Percentiles rank a stretch among this genome's conserved stretches.
Conservation (phyloP, 2,113 vertebrate genomes). For the Pterophyllum scalare region DNA sequence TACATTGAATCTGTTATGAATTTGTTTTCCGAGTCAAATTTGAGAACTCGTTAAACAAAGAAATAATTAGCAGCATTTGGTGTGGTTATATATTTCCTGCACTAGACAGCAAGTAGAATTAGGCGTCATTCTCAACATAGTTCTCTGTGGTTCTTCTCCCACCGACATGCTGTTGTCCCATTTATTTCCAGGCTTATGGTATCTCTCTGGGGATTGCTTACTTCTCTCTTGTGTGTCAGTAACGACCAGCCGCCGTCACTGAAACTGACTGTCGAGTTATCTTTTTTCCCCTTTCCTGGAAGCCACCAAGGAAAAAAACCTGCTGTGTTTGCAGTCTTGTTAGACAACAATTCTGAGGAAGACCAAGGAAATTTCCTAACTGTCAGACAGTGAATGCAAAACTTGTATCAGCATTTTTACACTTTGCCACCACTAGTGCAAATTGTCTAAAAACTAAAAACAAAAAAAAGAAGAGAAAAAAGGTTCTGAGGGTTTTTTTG, state of each 20-base stretch:
- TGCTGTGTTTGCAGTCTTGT: constrained; percentile 55
- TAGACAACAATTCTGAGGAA: constrained; percentile 40
- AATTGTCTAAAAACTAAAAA: constrained; percentile 15
- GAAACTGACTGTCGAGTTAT: constrained; percentile 68
- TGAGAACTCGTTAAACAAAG: neutral
- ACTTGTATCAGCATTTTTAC: constrained; percentile 25
- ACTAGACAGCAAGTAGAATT: constrained; percentile 76
- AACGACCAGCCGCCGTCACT: constrained; percentile 53
- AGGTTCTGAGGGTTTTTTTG: neutral
- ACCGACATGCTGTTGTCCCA: constrained; percentile 83
- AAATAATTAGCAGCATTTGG: constrained; percentile 23
- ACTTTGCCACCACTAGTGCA: neutral
- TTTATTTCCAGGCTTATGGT: constrained; percentile 28
- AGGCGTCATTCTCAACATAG: constrained; percentile 73
- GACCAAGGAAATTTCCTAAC: constrained; percentile 32
- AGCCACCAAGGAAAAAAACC: constrained; percentile 56
- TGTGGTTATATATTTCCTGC: neutral
- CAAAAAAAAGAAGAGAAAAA: neutral
- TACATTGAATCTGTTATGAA: constrained; percentile 17
- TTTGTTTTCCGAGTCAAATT: constrained; percentile 16
- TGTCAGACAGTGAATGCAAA: constrained; percentile 33
- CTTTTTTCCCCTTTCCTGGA: constrained; percentile 73
- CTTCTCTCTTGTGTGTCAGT: constrained; percentile 57
- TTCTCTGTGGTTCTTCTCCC: constrained; percentile 82
- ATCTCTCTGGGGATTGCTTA: constrained; percentile 39